A percentile compares a stretch with the other conserved stretches of the same genome.
These are phyloP conservation scores for Ips typographus DNA, from an alignment of 1,140 invertebrate genomes.

Conservation along the genomic window DNA sequence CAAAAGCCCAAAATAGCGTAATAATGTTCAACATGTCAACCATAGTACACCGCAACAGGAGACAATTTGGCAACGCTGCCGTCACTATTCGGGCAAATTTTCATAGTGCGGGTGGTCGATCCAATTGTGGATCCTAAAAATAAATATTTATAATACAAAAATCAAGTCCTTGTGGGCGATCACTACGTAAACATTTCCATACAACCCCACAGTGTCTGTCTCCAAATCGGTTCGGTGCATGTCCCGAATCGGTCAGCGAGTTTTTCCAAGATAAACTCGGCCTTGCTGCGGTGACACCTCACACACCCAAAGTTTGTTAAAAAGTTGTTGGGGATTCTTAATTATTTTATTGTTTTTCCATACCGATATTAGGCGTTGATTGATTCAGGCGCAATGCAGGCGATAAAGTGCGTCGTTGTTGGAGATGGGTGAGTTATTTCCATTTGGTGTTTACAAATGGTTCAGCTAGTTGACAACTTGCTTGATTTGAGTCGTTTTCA, in stretches of 20 bases:
- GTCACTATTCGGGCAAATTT: no score
- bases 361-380: constrained; percentile 12
- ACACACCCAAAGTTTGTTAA: constrained; percentile 35
- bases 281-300: constrained; percentile 38
- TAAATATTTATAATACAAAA: constrained; percentile 14
- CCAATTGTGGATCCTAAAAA: constrained; percentile 13
- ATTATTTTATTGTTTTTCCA: constrained; percentile 19
- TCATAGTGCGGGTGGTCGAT: constrained; percentile 23
- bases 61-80: no score
- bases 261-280: constrained; percentile 11
- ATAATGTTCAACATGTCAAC: no score
- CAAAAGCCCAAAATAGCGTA: no score
- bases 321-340: constrained; percentile 29
- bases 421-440: constrained; percentile 77
- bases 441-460: no score
- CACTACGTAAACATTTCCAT: constrained; percentile 3
- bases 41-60: no score
- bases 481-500: no score
- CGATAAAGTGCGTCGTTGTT: constrained; percentile 94
- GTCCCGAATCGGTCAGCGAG: constrained; percentile 16
- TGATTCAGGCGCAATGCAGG: constrained; percentile 68
- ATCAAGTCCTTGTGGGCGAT: constrained; percentile 6
- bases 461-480: no score
- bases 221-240: constrained; percentile 6
- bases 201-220: constrained; percentile 5